Conservation (phyloP, 1,140 invertebrate species). For the Trachymyrmex cornetzi region DNA sequence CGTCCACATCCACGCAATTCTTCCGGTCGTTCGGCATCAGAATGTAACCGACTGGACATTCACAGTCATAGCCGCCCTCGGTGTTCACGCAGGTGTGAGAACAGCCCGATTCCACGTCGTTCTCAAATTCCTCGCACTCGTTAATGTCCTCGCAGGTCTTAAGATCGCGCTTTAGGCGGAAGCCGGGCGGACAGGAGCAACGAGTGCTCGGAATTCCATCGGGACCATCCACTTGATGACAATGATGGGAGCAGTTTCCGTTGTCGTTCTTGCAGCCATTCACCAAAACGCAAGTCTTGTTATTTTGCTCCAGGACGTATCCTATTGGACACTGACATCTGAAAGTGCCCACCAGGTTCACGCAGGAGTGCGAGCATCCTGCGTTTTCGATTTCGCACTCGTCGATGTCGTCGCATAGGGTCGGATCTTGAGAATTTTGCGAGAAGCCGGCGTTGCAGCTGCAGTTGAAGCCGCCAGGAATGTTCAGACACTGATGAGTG, state of each 20-base stretch:
- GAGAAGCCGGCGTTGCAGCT: slow-evolving; percentile 91
- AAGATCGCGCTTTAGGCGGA: slow-evolving; percentile 88
- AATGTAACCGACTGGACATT: slow-evolving; percentile 92
- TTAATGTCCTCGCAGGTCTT: slow-evolving; percentile 92
- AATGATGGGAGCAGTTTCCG: slow-evolving; percentile 87
- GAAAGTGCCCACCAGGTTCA: slow-evolving; percentile 86
- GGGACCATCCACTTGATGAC: slow-evolving; percentile 88
- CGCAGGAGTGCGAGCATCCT: slow-evolving; percentile 88
- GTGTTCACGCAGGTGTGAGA: slow-evolving; percentile 90
- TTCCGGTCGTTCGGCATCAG: slow-evolving; percentile 88
- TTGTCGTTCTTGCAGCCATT: slow-evolving; percentile 84
- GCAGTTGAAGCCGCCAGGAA: slow-evolving; percentile 92
- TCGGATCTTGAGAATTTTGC: slow-evolving; percentile 72
- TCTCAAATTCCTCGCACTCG: slow-evolving; percentile 89
- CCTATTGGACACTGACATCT: slow-evolving; percentile 86
- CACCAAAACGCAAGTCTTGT: slow-evolving; percentile 82
- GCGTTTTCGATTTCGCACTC: slow-evolving; percentile 87
- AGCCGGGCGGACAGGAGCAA: slow-evolving; percentile 92
- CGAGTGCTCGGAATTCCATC: slow-evolving; percentile 87
- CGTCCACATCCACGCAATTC: slow-evolving; percentile 91
- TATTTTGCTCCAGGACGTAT: slow-evolving; percentile 81
- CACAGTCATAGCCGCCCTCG: slow-evolving; percentile 92
- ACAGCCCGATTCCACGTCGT: slow-evolving; percentile 81
- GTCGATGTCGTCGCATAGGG: slow-evolving; percentile 81
- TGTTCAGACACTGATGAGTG: slow-evolving; percentile 90